These are phyloP conservation scores for Perca flavescens DNA, from an alignment of 2,113 vertebrate species.

Conservation along the genomic window DNA sequence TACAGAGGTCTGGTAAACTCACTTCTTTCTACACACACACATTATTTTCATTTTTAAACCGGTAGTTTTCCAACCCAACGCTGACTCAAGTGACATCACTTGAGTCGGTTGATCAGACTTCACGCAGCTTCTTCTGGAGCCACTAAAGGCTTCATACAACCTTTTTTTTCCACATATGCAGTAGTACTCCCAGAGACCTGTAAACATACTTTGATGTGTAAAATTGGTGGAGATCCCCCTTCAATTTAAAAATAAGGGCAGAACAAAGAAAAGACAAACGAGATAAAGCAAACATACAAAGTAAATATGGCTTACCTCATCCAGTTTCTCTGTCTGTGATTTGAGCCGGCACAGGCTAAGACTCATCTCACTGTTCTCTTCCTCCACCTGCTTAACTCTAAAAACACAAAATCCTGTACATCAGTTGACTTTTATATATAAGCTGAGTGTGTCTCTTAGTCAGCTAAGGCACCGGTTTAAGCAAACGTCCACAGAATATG, in stretches of 20 bases:
- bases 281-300: background rate
- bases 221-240: background rate
- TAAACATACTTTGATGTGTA: background rate
- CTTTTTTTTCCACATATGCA: too few relatives aligned
- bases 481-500: background rate
- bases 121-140: too few relatives aligned
- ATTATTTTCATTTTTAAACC: too few relatives aligned
- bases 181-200: too few relatives aligned
- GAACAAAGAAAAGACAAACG: background rate
- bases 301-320: slow-evolving; percentile 87
- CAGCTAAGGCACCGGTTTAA: background rate
- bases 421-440: slow-evolving; percentile 15
- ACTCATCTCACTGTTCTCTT: slow-evolving; percentile 91
- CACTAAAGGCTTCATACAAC: too few relatives aligned
- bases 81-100: too few relatives aligned
- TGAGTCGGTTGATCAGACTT: too few relatives aligned
- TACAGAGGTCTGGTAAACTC: too few relatives aligned
- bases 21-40: too few relatives aligned
- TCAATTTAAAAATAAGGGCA: background rate
- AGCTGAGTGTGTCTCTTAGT: background rate
- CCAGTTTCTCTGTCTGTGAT: slow-evolving; percentile 92
- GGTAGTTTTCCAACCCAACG: too few relatives aligned
- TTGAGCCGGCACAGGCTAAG: slow-evolving; percentile 88
- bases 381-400: slow-evolving; percentile 93
- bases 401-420: slow-evolving; percentile 28